A percentile compares a stretch with the other conserved stretches of the same genome.
Evolutionary conservation across 2,797 vertebrate species (phyloP).

Genomic region (Channallabes apus): DNA sequence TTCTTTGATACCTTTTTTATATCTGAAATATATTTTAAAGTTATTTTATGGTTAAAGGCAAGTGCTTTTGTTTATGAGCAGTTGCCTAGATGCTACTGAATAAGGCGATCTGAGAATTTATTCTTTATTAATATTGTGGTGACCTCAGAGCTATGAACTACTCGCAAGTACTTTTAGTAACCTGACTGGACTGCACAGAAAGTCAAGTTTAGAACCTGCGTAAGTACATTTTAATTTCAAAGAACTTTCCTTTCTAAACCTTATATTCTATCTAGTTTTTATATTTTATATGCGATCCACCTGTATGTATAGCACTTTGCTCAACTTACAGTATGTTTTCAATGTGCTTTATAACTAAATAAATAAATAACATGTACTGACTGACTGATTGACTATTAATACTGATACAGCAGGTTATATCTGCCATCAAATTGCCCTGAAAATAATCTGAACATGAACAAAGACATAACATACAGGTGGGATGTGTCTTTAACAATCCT

Average conservation of each 20-base stretch:
- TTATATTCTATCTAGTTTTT: neutral
- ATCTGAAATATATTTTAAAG: neutral
- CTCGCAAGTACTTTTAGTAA: neutral
- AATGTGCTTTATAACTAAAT: neutral
- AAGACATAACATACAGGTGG: conserved; percentile 38
- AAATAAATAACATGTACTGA: neutral
- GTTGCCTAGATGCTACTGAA: neutral
- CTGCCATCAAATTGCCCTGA: neutral
- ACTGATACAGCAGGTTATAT: neutral
- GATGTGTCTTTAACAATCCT: conserved; percentile 45
- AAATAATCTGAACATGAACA: conserved; percentile 19
- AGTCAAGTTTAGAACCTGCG: neutral
- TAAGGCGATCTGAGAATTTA: neutral
- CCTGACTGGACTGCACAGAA: neutral
- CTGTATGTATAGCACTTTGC: neutral
- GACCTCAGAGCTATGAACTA: neutral
- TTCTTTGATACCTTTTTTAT: neutral
- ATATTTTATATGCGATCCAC: neutral
- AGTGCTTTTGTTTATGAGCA: neutral
- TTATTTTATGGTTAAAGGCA: neutral
- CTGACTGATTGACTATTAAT: neutral
- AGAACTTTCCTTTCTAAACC: neutral
- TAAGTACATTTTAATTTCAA: neutral
- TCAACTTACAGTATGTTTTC: neutral
- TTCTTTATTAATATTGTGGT: neutral